These are phyloP conservation scores for Lomographa bimaculata DNA, from an alignment of 2,888 invertebrate species.

Conservation along the genomic window DNA sequence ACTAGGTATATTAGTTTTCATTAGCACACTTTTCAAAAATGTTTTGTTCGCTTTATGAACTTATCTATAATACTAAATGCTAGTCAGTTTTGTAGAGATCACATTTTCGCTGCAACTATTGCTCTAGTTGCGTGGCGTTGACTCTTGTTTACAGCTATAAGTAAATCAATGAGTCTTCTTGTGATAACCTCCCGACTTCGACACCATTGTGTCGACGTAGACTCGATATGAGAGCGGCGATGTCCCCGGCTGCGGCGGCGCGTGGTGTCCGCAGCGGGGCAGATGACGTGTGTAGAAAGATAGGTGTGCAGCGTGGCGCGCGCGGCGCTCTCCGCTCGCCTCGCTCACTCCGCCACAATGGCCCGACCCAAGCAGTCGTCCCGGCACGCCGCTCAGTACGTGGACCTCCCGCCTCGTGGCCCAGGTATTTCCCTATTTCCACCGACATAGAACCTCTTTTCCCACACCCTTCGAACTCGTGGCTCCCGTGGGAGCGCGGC, in stretches of 20 bases:
- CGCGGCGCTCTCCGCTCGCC: conserved; percentile 39
- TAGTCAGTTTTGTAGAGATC: no score
- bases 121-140: no score
- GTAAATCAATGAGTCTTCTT: background rate
- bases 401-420: conserved; percentile 74
- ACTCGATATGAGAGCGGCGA: conserved; percentile 3
- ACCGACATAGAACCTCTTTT: conserved; percentile 3
- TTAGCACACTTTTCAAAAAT: no score
- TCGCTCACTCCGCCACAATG: conserved; percentile 75
- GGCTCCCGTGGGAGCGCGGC: conserved; percentile 3
- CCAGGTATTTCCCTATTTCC: conserved; percentile 61
- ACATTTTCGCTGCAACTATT: no score
- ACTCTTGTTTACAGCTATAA: no score
- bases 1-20: background rate
- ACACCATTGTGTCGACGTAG: no score
- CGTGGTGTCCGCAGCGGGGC: conserved; percentile 42
- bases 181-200: conserved; percentile 17
- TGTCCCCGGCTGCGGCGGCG: conserved; percentile 19
- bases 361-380: conserved; percentile 79
- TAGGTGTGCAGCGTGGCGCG: conserved; percentile 47
- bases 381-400: conserved; percentile 71
- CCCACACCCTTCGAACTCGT: conserved; percentile 12
- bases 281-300: conserved; percentile 57
- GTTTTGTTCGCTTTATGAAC: no score
- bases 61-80: no score